phyloP scores from a whole-genome alignment of 1,140 invertebrate species.

The Drosophila pseudoananassae region DNA sequence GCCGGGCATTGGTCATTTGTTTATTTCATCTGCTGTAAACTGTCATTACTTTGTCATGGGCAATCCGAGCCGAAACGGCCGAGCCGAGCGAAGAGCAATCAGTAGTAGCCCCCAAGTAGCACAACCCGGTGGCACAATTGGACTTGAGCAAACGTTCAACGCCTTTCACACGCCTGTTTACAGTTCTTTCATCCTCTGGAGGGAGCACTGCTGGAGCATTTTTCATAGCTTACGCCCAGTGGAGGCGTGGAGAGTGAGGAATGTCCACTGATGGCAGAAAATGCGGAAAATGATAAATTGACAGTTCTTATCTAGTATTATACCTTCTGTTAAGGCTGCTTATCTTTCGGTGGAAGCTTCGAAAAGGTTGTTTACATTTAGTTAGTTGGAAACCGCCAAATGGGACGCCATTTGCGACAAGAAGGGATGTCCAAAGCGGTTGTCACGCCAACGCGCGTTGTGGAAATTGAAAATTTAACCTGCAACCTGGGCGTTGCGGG shows the following conservation, averaged over 20 bases:
- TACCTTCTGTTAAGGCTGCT: slow-evolving; percentile 20
- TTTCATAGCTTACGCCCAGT: slow-evolving; percentile 32
- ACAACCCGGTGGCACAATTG: not conserved
- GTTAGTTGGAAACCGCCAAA: slow-evolving; percentile 26
- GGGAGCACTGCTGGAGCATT: slow-evolving; percentile 12
- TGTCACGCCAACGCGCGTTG: slow-evolving; percentile 15
- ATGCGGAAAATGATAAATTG: slow-evolving; percentile 59
- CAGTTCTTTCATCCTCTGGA: slow-evolving; percentile 13
- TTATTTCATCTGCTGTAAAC: slow-evolving; percentile 81
- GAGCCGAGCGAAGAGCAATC: slow-evolving; percentile 7
- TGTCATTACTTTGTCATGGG: slow-evolving; percentile 79
- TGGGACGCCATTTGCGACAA: slow-evolving; percentile 15
- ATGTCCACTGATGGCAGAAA: not conserved
- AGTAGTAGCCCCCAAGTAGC: slow-evolving; percentile 1
- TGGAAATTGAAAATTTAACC: too few species aligned
- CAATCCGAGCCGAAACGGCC: slow-evolving; percentile 46
- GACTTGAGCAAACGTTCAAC: slow-evolving; percentile 50
- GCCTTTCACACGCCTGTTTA: slow-evolving; percentile 58
- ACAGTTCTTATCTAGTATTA: slow-evolving; percentile 75
- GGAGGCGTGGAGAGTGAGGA: slow-evolving; percentile 1
- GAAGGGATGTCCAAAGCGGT: slow-evolving; percentile 1
- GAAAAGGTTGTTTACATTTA: slow-evolving; percentile 49
- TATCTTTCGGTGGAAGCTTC: slow-evolving; percentile 7
- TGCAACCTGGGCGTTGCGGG: not conserved
- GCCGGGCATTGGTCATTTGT: slow-evolving; percentile 63